Conservation (phyloP, 2,888 invertebrate genomes). For the Cactoblastis cactorum region DNA sequence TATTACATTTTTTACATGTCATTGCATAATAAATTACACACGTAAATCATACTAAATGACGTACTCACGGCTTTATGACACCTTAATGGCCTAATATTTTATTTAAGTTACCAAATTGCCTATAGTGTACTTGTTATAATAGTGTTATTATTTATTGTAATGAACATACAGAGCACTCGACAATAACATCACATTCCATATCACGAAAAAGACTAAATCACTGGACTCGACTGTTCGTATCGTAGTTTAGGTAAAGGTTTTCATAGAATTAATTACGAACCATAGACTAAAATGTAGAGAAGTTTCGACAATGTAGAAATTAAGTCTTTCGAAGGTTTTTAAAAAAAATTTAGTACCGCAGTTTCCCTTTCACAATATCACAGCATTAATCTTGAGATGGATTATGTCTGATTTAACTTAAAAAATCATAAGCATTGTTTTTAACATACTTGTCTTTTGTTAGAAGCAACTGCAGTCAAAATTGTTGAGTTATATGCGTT, state of each 20-base stretch:
- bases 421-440: too few species aligned
- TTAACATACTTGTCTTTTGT: not conserved
- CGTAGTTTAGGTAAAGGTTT: conserved; percentile 12
- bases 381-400: not conserved
- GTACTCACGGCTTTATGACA: not conserved
- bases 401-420: too few species aligned
- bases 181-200: conserved; percentile 20
- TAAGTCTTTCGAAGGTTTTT: conserved; percentile 1
- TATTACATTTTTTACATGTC: not conserved
- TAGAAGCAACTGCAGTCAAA: not conserved
- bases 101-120: conserved; percentile 21
- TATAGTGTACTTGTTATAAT: conserved; percentile 12
- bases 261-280: conserved; percentile 12
- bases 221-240: conserved; percentile 7
- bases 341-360: not conserved
- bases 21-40: not conserved
- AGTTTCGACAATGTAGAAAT: not conserved
- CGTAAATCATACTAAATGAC: not conserved
- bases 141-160: conserved; percentile 17
- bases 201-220: conserved; percentile 3
- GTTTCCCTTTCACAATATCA: not conserved
- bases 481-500: conserved; percentile 1
- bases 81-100: conserved; percentile 17
- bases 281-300: conserved; percentile 9
- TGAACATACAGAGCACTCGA: conserved; percentile 18